Percentiles rank a stretch among this genome's conserved stretches.
Conservation (phyloP, 2,888 invertebrate genomes). For the Drosophila flavopinicola region DNA sequence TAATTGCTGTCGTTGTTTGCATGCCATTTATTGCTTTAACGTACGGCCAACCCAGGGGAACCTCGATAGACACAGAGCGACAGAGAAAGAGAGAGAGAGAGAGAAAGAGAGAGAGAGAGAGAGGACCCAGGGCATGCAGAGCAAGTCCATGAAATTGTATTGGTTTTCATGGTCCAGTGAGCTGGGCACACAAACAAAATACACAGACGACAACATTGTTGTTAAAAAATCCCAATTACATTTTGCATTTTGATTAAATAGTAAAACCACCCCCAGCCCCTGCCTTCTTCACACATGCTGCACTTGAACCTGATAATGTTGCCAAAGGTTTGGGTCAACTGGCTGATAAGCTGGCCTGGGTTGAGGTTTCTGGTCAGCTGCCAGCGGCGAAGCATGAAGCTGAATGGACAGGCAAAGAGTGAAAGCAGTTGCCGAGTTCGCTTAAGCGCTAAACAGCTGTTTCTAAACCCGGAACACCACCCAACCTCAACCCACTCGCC, state of each 20-base stretch:
- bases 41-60: too few relatives aligned
- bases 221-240: constrained; percentile 35
- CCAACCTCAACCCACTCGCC: constrained; percentile 3
- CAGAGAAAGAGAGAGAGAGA: too few relatives aligned
- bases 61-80: not conserved
- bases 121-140: not conserved
- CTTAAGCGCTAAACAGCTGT: constrained; percentile 55
- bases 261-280: constrained; percentile 18
- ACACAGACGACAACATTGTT: constrained; percentile 2
- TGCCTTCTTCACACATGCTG: not conserved
- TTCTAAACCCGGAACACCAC: constrained; percentile 18
- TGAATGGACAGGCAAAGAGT: constrained; percentile 29
- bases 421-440: constrained; percentile 52
- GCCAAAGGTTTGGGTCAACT: constrained; percentile 17
- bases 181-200: constrained; percentile 17
- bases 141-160: constrained; percentile 45
- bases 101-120: too few relatives aligned
- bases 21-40: constrained; percentile 14
- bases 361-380: constrained; percentile 22
- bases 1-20: constrained; percentile 36
- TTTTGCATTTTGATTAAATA: constrained; percentile 56
- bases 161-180: constrained; percentile 52
- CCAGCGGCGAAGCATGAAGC: constrained; percentile 44
- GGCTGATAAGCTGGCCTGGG: not conserved
- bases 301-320: constrained; percentile 30